Evolutionary conservation across 2,113 vertebrate genomes (phyloP).

Genomic region (Cynopterus brachyotis): DNA sequence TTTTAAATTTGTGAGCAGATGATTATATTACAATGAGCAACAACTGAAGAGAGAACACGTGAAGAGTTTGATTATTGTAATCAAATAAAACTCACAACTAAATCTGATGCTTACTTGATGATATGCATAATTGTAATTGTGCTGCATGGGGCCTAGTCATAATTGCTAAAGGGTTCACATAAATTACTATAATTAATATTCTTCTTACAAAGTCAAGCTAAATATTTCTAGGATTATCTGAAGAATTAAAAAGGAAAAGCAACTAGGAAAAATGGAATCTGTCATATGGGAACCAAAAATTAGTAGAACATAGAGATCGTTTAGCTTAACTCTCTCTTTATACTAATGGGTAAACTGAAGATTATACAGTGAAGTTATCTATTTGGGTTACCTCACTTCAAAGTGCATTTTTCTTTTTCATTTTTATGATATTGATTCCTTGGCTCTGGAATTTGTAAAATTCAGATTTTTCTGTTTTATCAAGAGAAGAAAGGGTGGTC

Average conservation of each 20-base stretch:
- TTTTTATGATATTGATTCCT: background rate
- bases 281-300: background rate
- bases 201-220: conserved; percentile 12
- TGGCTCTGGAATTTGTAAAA: background rate
- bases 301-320: background rate
- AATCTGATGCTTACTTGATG: conserved; percentile 47
- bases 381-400: background rate
- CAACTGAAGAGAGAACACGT: background rate
- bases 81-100: conserved; percentile 33
- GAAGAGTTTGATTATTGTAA: conserved; percentile 10
- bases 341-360: background rate
- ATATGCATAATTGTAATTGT: conserved; percentile 52
- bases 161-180: conserved; percentile 59
- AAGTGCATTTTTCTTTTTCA: background rate
- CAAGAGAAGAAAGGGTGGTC: background rate
- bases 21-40: background rate
- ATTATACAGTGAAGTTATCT: background rate
- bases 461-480: background rate
- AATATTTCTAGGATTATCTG: background rate
- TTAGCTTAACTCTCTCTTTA: background rate
- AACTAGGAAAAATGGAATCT: background rate
- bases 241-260: background rate
- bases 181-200: conserved; percentile 62
- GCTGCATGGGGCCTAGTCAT: conserved; percentile 47
- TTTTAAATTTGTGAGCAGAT: background rate